Percentiles rank a stretch among this genome's conserved stretches.
phyloP scores from a whole-genome alignment of 1,140 invertebrate genomes.

The Diabrotica undecimpunctata region DNA sequence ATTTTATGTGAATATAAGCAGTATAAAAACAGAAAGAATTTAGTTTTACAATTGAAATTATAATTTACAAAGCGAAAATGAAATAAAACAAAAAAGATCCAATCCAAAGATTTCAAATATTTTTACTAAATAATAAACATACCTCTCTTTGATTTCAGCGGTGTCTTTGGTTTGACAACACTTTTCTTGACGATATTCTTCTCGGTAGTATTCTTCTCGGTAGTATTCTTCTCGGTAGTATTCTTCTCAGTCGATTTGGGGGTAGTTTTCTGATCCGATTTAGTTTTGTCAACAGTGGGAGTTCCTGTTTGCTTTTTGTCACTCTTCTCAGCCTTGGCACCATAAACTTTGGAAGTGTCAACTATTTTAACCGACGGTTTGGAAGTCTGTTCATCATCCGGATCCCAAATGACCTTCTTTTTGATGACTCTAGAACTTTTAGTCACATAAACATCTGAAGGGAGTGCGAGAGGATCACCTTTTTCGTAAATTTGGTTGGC shows the following conservation, averaged over 20 bases:
- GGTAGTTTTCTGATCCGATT: not conserved
- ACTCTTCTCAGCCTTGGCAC: slow-evolving; percentile 8
- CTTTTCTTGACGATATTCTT: not conserved
- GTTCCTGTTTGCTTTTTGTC: slow-evolving; percentile 19
- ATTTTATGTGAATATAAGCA: too few relatives aligned
- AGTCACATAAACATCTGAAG: slow-evolving; percentile 38
- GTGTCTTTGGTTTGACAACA: not conserved
- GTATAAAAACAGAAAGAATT: too few relatives aligned
- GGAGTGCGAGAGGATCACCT: slow-evolving; percentile 9
- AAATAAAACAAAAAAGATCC: too few relatives aligned
- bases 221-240: slow-evolving; percentile 7
- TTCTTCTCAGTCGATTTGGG: not conserved
- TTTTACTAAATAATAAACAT: not conserved
- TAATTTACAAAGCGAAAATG: too few relatives aligned
- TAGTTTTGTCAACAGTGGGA: not conserved
- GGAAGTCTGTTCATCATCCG: slow-evolving; percentile 52
- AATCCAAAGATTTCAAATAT: too few relatives aligned
- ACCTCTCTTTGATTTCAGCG: slow-evolving; percentile 13
- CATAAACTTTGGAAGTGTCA: slow-evolving; percentile 1
- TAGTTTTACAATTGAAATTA: too few relatives aligned
- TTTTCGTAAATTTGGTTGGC: slow-evolving; percentile 17
- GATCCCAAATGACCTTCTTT: slow-evolving; percentile 66
- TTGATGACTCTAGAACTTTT: slow-evolving; percentile 60
- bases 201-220: too few relatives aligned
- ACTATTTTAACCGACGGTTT: slow-evolving; percentile 7